A percentile compares a stretch with the other conserved stretches of the same genome.
phyloP scores from a whole-genome alignment of 2,113 vertebrate species.

The Spea bombifrons region DNA sequence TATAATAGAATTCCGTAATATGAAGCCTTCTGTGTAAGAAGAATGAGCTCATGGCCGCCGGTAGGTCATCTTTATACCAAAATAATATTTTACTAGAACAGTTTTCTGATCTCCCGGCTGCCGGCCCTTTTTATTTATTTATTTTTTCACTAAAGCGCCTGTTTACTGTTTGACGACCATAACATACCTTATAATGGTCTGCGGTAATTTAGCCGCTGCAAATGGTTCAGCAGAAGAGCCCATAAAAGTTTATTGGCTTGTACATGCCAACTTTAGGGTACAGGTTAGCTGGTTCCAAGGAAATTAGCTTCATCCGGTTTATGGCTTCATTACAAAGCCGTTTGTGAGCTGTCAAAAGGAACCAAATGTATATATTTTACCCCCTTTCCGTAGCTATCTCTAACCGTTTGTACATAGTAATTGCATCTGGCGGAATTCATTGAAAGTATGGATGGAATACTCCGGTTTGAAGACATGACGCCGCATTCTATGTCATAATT shows the following conservation, averaged over 20 bases:
- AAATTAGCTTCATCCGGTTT: slow-evolving; percentile 64
- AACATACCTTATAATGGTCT: slow-evolving; percentile 57
- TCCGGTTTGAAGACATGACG: slow-evolving; percentile 11
- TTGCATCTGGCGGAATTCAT: slow-evolving; percentile 8
- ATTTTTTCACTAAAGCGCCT: slow-evolving; percentile 33
- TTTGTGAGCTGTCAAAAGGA: slow-evolving; percentile 47
- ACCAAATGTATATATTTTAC: slow-evolving; percentile 49
- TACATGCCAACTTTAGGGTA: slow-evolving; percentile 54
- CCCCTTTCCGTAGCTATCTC: slow-evolving; percentile 47
- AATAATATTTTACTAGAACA: slow-evolving; percentile 39
- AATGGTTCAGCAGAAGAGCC: slow-evolving; percentile 56
- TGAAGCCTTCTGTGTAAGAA: neutral
- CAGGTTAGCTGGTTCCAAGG: slow-evolving; percentile 63
- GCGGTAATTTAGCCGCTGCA: slow-evolving; percentile 61
- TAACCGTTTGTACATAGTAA: slow-evolving; percentile 26
- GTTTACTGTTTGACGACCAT: slow-evolving; percentile 42
- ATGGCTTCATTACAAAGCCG: slow-evolving; percentile 63
- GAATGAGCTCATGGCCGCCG: slow-evolving; percentile 35
- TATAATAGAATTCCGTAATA: too few relatives aligned
- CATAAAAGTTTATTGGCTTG: slow-evolving; percentile 71
- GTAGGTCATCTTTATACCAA: slow-evolving; percentile 7
- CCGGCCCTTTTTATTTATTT: slow-evolving; percentile 1
- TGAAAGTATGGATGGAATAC: neutral
- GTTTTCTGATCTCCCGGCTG: slow-evolving; percentile 28
- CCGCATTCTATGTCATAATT: neutral